Base-by-base conservation (phyloP, 2,888 invertebrate species). In the Iselma pallidipennis region DNA sequence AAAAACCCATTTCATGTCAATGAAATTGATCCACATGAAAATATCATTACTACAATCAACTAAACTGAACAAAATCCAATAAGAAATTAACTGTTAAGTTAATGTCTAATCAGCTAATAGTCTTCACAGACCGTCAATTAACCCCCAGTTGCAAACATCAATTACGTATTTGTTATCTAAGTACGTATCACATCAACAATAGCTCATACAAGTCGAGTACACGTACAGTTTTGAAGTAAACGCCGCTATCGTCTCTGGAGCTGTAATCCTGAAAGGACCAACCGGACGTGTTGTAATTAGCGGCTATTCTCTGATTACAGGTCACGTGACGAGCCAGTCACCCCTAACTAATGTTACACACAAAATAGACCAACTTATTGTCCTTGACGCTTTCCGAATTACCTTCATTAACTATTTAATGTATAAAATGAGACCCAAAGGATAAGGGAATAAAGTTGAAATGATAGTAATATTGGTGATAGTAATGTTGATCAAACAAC, bases 281-380 rank as follows among this genome's bases (percentile, higher is more conserved):
- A 61, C 54, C 48, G 61, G 61, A 65, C 61, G 61, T 59, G 65
- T 55, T 58, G 59, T 70, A 73, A 79, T 79, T 79, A 79, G 77
- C 74, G 74, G 73, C 72, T 71, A 76, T 75, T 76, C 78, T 77
- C 76, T 78, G 77, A 79, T 79, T 79, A 79, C 76, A 75, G 75
- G 76, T 76, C 78, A 79, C 77, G 77, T 78, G 78, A 78, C 74
- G 72, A 68, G 9, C 19, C 4, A 23, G 71, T 74, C 74, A 71
- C 73, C 73, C 75, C 71, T 62, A 45, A 68, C 71, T 75, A 71
- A 71, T 72, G 73, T 77, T 74, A 72, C 74, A 72, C 71, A 71
- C 70, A 68, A 71, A 73, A 73, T 75, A 75, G 71, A 72, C 67
- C 71, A 69, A 73, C 72, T 76, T 76, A 78, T 78, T 76, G 78